These are phyloP conservation scores for Pollimyrus isidori DNA, from an alignment of 2,113 vertebrate genomes.

Conservation along the genomic window DNA sequence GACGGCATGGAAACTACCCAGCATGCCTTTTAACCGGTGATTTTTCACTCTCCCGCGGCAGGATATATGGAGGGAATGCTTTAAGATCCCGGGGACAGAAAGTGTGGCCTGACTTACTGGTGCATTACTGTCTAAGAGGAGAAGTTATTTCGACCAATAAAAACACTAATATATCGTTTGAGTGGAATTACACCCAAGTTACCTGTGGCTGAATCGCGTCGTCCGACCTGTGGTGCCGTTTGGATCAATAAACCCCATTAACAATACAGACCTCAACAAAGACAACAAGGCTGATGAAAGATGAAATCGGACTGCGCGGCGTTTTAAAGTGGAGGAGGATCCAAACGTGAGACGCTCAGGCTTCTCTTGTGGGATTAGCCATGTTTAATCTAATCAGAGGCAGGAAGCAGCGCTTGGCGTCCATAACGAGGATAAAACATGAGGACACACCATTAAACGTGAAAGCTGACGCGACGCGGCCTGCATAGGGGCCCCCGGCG, in stretches of 20 bases:
- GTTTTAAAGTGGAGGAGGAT: conserved; percentile 40
- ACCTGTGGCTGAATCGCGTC: conserved; percentile 68
- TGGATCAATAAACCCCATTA: conserved; percentile 73
- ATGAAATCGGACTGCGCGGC: conserved; percentile 46
- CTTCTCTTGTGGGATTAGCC: conserved; percentile 37
- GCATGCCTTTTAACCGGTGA: conserved; percentile 58
- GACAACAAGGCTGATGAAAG: conserved; percentile 46
- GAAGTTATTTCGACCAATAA: conserved; percentile 72
- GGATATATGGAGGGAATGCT: conserved; percentile 63
- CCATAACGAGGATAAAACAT: neutral
- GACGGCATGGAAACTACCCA: conserved; percentile 58
- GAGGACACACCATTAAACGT: neutral
- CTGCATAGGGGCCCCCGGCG: neutral
- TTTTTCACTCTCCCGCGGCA: conserved; percentile 52
- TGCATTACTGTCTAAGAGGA: conserved; percentile 70
- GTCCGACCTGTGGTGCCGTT: conserved; percentile 66
- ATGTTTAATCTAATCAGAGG: conserved; percentile 38
- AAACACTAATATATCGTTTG: conserved; percentile 66
- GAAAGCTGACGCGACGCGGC: neutral
- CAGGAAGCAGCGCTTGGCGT: neutral
- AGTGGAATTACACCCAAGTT: conserved; percentile 70
- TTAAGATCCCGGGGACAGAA: conserved; percentile 62
- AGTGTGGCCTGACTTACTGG: conserved; percentile 62
- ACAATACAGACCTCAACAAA: conserved; percentile 59
- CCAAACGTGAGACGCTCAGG: conserved; percentile 45